Percentiles rank a stretch among this genome's conserved stretches.
Conservation (phyloP, 2,113 vertebrate species). For the Gila orcuttii region DNA sequence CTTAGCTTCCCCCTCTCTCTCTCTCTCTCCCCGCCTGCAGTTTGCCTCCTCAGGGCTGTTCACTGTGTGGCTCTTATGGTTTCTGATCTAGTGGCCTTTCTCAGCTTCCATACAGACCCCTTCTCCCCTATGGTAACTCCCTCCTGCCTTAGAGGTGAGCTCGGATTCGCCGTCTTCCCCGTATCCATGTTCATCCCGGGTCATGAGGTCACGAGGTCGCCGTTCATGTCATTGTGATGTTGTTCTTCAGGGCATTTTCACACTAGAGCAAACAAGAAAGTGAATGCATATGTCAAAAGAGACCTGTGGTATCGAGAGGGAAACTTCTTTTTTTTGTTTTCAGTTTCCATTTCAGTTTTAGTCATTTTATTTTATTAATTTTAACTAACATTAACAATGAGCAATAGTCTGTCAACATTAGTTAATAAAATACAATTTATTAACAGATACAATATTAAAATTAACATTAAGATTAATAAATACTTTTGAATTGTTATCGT, state of each 20-base stretch:
- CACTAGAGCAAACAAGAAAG: not conserved
- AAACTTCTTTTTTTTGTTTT: not conserved
- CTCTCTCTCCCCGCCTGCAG: constrained; percentile 82
- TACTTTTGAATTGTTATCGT: too few species aligned
- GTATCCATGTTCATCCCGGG: not conserved
- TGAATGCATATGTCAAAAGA: not conserved
- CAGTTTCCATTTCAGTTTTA: not conserved
- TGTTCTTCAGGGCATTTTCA: not conserved
- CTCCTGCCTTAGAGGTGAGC: constrained; percentile 99
- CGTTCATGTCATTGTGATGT: constrained; percentile 13
- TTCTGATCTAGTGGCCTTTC: constrained; percentile 99
- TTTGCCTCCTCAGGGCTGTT: constrained; percentile 99
- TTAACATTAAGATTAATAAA: too few species aligned
- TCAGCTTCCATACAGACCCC: constrained; percentile 94
- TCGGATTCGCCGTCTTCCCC: constrained; percentile 57
- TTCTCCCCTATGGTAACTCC: constrained; percentile 91
- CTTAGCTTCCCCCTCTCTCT: constrained; percentile 50
- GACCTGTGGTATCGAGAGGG: not conserved
- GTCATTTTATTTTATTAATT: not conserved
- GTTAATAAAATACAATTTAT: too few species aligned
- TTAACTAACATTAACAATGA: not conserved
- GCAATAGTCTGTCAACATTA: too few species aligned
- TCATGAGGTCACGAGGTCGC: not conserved
- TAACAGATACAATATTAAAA: too few species aligned
- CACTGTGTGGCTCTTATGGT: constrained; percentile 99